Conservation (phyloP, 2,888 invertebrate genomes). For the Catocala sponsa region DNA sequence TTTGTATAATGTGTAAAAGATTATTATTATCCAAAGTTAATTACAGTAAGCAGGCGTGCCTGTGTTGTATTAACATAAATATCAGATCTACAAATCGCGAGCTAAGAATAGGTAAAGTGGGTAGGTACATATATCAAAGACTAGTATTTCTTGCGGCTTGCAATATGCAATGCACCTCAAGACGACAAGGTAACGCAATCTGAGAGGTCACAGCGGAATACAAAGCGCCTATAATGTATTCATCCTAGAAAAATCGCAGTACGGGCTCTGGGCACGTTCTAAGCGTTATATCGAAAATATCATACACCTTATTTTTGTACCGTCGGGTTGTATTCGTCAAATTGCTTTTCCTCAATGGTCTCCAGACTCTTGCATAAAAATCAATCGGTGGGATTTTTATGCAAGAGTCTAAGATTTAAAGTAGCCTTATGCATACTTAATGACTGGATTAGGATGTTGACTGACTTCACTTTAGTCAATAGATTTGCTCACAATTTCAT, state of each 20-base stretch:
- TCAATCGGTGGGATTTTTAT: too few relatives aligned
- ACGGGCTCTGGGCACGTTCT: slow-evolving; percentile 53
- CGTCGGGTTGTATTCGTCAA: slow-evolving; percentile 12
- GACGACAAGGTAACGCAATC: slow-evolving; percentile 83
- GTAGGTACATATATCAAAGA: slow-evolving; percentile 33
- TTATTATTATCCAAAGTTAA: too few relatives aligned
- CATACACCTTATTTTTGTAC: slow-evolving; percentile 47
- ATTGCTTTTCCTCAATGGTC: slow-evolving; percentile 3
- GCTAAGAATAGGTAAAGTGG: background rate
- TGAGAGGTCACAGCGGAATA: slow-evolving; percentile 67
- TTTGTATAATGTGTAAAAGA: too few relatives aligned
- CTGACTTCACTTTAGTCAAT: too few relatives aligned
- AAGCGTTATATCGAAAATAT: slow-evolving; percentile 60
- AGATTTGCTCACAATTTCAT: too few relatives aligned
- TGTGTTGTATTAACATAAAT: too few relatives aligned
- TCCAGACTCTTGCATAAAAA: too few relatives aligned
- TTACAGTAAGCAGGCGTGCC: too few relatives aligned
- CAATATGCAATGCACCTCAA: slow-evolving; percentile 74
- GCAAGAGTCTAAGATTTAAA: too few relatives aligned
- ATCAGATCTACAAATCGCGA: slow-evolving; percentile 2
- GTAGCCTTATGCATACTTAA: too few relatives aligned
- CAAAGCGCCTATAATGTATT: slow-evolving; percentile 75
- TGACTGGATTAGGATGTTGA: too few relatives aligned
- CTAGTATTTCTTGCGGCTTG: slow-evolving; percentile 53
- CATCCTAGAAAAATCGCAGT: slow-evolving; percentile 75